Percentiles rank a stretch among this genome's conserved stretches.
These are phyloP conservation scores for Sander vitreus DNA, from an alignment of 2,113 vertebrate species.

Conservation along the genomic window DNA sequence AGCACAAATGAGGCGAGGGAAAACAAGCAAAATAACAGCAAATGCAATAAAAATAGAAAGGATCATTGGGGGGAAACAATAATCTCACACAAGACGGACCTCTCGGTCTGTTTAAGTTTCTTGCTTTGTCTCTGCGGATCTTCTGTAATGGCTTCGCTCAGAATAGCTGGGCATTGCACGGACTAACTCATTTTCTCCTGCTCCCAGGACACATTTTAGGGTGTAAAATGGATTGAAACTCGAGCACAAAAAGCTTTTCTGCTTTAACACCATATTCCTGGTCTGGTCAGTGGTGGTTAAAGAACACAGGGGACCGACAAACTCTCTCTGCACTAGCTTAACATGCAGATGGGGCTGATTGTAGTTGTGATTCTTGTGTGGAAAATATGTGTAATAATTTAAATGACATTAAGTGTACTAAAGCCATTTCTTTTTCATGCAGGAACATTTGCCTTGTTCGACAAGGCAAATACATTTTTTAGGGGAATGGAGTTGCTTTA, in stretches of 20 bases:
- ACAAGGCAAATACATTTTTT: constrained; percentile 18
- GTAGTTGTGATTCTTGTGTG: constrained; percentile 14
- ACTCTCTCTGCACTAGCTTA: constrained; percentile 1
- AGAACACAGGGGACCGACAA: constrained; percentile 16
- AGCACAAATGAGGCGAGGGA: background rate
- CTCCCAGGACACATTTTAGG: constrained; percentile 72
- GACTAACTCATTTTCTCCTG: constrained; percentile 66
- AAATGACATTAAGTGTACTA: constrained; percentile 43
- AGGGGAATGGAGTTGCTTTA: background rate
- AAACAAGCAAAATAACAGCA: constrained; percentile 15
- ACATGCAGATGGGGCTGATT: constrained; percentile 4
- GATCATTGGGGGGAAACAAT: constrained; percentile 64
- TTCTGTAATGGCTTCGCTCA: constrained; percentile 58
- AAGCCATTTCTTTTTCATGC: constrained; percentile 18
- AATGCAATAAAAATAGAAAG: constrained; percentile 45
- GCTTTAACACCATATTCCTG: constrained; percentile 52
- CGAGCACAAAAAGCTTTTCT: constrained; percentile 56
- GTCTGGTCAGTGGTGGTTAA: constrained; percentile 25
- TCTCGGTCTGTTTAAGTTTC: constrained; percentile 53
- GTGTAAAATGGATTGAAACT: constrained; percentile 72
- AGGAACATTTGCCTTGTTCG: constrained; percentile 7
- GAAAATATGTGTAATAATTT: constrained; percentile 45
- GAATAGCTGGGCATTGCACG: constrained; percentile 48
- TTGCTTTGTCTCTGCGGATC: constrained; percentile 58
- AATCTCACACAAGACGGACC: constrained; percentile 48